Evolutionary conservation across 2,888 invertebrate species (phyloP).

Genomic region (Blastobasis lacticolella): DNA sequence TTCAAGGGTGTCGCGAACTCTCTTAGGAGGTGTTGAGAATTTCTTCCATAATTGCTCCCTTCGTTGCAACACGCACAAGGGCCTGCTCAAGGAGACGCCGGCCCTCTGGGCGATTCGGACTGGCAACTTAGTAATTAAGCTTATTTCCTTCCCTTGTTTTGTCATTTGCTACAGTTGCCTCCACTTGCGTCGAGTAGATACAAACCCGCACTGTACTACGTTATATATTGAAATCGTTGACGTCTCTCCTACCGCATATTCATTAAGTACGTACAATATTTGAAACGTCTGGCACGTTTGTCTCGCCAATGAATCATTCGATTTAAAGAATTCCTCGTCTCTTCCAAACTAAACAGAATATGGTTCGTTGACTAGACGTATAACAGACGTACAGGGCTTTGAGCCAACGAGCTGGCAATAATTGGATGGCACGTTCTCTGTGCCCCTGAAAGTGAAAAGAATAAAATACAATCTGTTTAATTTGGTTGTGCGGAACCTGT

Average conservation of each 20-base stretch:
- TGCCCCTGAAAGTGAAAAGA: slow-evolving; percentile 49
- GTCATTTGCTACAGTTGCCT: slow-evolving; percentile 48
- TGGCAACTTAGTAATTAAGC: slow-evolving; percentile 65
- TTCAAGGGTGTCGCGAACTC: slow-evolving; percentile 20
- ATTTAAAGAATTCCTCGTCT: slow-evolving; percentile 2
- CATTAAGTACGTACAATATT: neutral
- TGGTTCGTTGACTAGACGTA: slow-evolving; percentile 39
- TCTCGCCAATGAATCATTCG: slow-evolving; percentile 2
- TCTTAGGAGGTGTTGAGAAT: slow-evolving; percentile 47
- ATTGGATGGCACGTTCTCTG: slow-evolving; percentile 44
- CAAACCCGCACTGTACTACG: too few species aligned
- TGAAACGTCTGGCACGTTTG: slow-evolving; percentile 3
- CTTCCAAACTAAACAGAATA: slow-evolving; percentile 27
- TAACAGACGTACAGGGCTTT: slow-evolving; percentile 41
- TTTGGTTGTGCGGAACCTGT: slow-evolving; percentile 51
- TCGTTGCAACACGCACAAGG: slow-evolving; percentile 58
- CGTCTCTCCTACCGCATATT: too few species aligned
- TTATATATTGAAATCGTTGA: too few species aligned
- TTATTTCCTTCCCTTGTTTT: slow-evolving; percentile 60
- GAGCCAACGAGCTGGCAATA: slow-evolving; percentile 36
- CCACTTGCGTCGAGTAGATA: slow-evolving; percentile 28
- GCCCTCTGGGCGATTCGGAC: slow-evolving; percentile 50
- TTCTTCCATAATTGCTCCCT: slow-evolving; percentile 59
- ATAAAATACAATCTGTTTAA: slow-evolving; percentile 48
- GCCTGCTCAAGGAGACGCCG: slow-evolving; percentile 49